Evolutionary conservation across 37 sponge, comb jelly and placozoan species (phyloP).

Genomic region (Mnemiopsis leidyi): DNA sequence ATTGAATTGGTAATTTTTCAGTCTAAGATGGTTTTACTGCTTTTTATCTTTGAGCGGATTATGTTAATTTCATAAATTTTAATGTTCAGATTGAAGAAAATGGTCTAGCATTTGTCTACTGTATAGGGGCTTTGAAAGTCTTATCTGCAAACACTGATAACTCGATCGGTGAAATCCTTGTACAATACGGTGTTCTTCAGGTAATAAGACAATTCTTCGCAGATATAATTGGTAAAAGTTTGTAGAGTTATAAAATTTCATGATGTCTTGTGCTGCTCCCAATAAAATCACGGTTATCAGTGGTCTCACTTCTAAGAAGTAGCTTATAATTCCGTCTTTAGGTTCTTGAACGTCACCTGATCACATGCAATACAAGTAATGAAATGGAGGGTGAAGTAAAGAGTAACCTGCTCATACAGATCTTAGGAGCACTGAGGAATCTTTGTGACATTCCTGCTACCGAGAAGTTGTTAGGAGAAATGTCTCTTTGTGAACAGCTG

Average conservation of each 20-base stretch:
- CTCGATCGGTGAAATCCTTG: neutral
- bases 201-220: too few relatives aligned
- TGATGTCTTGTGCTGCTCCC: too few relatives aligned
- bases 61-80: too few relatives aligned
- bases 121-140: slow-evolving; percentile 23
- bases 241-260: too few relatives aligned
- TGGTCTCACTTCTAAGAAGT: too few relatives aligned
- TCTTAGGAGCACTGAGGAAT: slow-evolving; percentile 23
- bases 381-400: neutral
- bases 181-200: slow-evolving; percentile 21
- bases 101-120: slow-evolving; percentile 20
- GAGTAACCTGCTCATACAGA: slow-evolving; percentile 42
- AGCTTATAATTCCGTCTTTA: neutral
- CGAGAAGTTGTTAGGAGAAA: neutral
- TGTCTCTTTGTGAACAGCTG: neutral
- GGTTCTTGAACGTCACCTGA: slow-evolving; percentile 18
- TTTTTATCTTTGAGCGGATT: too few relatives aligned
- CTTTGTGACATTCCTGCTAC: slow-evolving; percentile 35
- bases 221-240: too few relatives aligned
- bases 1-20: too few relatives aligned
- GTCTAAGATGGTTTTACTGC: too few relatives aligned
- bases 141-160: slow-evolving; percentile 50
- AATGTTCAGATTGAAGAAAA: slow-evolving; percentile 18
- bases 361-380: slow-evolving; percentile 9
- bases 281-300: too few relatives aligned